phyloP scores from a whole-genome alignment of 1,140 invertebrate genomes.

The Anastrepha ludens region DNA sequence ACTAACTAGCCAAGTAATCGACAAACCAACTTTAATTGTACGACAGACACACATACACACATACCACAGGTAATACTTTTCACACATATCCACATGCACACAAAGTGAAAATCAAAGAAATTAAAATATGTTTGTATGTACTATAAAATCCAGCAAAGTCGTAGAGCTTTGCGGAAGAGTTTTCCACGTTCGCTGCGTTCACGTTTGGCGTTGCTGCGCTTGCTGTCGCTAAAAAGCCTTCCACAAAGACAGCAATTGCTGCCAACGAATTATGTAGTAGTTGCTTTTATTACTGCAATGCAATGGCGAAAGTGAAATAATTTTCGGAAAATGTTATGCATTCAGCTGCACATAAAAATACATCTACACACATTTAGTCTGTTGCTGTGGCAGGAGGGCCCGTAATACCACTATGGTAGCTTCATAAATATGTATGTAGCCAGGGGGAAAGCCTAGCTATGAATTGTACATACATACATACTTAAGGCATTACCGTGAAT shows the following conservation, averaged over 20 bases:
- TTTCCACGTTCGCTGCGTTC: no score
- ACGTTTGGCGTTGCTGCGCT: no score
- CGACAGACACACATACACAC: neutral
- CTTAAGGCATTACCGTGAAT: neutral
- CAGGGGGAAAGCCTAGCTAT: constrained; percentile 25
- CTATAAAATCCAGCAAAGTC: no score
- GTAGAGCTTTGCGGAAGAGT: no score
- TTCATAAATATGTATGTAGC: neutral
- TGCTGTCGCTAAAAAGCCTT: neutral
- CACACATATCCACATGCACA: no score
- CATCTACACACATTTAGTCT: neutral
- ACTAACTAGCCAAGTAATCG: constrained; percentile 39
- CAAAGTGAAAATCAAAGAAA: no score
- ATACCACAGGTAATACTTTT: no score
- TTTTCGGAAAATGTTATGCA: constrained; percentile 1
- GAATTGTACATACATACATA: neutral
- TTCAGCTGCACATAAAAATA: neutral
- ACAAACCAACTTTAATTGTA: constrained; percentile 23
- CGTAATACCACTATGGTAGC: neutral
- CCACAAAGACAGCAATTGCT: neutral
- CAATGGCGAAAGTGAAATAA: constrained; percentile 38
- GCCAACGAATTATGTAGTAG: neutral
- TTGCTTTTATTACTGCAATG: constrained; percentile 11
- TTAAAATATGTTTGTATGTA: no score
- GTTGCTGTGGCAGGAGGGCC: neutral